A percentile compares a stretch with the other conserved stretches of the same genome.
Evolutionary conservation across 2,113 vertebrate species (phyloP).

Genomic region (Xenopus laevis): DNA sequence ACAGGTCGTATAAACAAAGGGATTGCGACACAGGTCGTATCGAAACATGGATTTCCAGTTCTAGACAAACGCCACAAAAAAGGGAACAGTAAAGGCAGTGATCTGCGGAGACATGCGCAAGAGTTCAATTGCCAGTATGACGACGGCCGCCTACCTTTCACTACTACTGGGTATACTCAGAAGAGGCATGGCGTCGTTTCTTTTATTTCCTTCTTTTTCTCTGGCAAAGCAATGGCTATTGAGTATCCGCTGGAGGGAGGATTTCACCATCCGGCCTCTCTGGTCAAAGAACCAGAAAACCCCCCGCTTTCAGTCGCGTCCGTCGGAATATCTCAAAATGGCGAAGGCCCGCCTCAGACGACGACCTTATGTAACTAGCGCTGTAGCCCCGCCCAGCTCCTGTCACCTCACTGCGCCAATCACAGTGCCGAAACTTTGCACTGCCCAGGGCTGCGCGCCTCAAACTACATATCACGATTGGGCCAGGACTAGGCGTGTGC

Average conservation of each 20-base stretch:
- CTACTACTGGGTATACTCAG: constrained; percentile 79
- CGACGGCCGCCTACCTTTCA: constrained; percentile 70
- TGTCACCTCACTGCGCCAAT: constrained; percentile 10
- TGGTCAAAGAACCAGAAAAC: constrained; percentile 66
- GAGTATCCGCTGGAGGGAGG: constrained; percentile 98
- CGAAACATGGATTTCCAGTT: too few species aligned
- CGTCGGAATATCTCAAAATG: constrained; percentile 59
- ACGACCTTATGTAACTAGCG: constrained; percentile 49
- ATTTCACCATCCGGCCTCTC: constrained; percentile 99
- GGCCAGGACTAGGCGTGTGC: not conserved
- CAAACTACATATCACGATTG: not conserved
- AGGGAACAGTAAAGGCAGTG: too few species aligned
- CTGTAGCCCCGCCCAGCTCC: not conserved
- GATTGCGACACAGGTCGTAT: too few species aligned
- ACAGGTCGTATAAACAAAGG: too few species aligned
- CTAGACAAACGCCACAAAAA: too few species aligned
- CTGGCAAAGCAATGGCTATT: constrained; percentile 99
- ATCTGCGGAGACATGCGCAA: too few species aligned
- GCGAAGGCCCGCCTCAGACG: not conserved
- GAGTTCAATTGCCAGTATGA: too few species aligned
- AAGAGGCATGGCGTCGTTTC: constrained; percentile 77
- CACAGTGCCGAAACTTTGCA: too few species aligned
- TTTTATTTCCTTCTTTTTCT: constrained; percentile 95
- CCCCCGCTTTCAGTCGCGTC: constrained; percentile 51
- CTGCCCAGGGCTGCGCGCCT: too few species aligned